Conservation (phyloP, 2,888 invertebrate species). For the Ypsolopha sequella region DNA sequence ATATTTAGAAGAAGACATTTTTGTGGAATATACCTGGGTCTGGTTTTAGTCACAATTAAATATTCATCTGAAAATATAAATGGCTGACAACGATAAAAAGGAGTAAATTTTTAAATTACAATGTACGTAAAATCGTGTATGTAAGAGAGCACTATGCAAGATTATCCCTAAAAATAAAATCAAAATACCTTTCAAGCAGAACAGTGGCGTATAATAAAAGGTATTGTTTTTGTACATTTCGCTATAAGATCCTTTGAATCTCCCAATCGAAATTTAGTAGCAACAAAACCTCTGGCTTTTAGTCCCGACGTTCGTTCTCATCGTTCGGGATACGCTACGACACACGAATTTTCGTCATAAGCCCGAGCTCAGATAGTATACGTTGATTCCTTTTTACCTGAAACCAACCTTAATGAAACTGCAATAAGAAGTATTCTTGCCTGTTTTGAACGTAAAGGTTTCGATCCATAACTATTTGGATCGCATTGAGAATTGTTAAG, state of each 20-base stretch:
- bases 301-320: conserved; percentile 24
- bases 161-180: too few species aligned
- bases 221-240: not conserved
- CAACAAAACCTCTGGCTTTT: conserved; percentile 5
- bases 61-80: too few species aligned
- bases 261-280: conserved; percentile 3
- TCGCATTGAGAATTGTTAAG: conserved; percentile 28
- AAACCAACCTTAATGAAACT: not conserved
- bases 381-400: not conserved
- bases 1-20: too few species aligned
- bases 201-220: too few species aligned
- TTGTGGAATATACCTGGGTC: too few species aligned
- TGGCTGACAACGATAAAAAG: too few species aligned
- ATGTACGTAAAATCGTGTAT: too few species aligned
- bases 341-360: conserved; percentile 34
- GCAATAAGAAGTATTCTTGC: not conserved
- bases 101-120: too few species aligned
- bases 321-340: conserved; percentile 18
- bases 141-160: too few species aligned
- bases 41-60: too few species aligned
- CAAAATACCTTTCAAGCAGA: too few species aligned
- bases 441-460: not conserved
- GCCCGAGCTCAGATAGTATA: conserved; percentile 15
- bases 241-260: not conserved
- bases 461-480: conserved; percentile 7